These are phyloP conservation scores for Aldabrachelys gigantea DNA, from an alignment of 2,113 vertebrate species.

Conservation along the genomic window DNA sequence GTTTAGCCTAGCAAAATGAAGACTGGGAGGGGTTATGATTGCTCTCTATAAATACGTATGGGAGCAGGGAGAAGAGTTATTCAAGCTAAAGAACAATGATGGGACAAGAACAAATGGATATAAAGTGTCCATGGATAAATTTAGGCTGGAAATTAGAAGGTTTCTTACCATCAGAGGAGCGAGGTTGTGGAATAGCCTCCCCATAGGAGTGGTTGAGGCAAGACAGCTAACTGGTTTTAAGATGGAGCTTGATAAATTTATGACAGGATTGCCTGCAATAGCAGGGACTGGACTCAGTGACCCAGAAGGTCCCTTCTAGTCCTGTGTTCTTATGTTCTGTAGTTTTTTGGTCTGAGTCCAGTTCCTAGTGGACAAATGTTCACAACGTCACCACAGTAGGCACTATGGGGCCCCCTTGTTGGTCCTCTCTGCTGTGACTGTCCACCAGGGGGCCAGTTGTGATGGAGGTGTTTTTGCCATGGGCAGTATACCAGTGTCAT, in stretches of 20 bases:
- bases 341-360: not conserved
- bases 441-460: not conserved
- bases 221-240: not conserved
- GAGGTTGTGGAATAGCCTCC: not conserved
- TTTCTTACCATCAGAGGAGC: not conserved
- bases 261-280: not conserved
- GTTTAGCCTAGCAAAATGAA: not conserved
- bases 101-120: not conserved
- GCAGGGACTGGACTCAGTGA: no score
- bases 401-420: not conserved
- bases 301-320: not conserved
- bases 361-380: not conserved
- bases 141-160: not conserved
- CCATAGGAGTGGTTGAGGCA: not conserved
- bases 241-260: not conserved
- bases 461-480: not conserved
- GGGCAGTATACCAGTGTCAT: not conserved
- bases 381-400: not conserved
- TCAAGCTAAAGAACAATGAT: not conserved
- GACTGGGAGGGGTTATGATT: not conserved
- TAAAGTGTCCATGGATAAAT: not conserved
- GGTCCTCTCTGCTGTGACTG: not conserved
- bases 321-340: not conserved
- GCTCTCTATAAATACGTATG: not conserved
- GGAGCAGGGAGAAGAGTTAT: not conserved